Conservation (phyloP, 2,797 vertebrate species). For the Coreius guichenoti region DNA sequence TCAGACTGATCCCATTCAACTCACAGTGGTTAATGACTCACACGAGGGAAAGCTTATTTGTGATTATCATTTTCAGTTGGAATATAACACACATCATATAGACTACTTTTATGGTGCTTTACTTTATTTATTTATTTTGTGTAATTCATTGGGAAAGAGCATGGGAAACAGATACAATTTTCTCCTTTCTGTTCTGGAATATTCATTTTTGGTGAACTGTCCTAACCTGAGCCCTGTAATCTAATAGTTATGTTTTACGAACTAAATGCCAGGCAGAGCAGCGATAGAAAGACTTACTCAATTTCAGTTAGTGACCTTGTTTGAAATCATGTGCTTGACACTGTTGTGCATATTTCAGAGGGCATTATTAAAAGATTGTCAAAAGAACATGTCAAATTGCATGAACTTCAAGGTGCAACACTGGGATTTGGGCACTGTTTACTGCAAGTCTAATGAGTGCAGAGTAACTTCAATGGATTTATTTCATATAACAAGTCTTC, state of each 20-base stretch:
- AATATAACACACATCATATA: not conserved
- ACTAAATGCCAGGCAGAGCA: not conserved
- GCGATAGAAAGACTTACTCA: not conserved
- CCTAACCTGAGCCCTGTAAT: not conserved
- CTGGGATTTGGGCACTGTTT: conserved; percentile 45
- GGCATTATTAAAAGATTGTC: conserved; percentile 59
- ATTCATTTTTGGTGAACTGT: not conserved
- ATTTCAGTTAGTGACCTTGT: conserved; percentile 39
- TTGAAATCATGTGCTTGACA: conserved; percentile 46
- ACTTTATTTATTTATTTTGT: not conserved
- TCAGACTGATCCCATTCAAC: not conserved
- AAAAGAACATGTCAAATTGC: conserved; percentile 59
- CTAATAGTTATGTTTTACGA: not conserved
- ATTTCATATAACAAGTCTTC: not conserved
- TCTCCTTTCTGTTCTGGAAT: not conserved
- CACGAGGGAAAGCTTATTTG: not conserved
- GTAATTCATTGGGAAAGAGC: not conserved
- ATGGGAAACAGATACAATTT: not conserved
- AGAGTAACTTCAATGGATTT: not conserved
- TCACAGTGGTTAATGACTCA: not conserved
- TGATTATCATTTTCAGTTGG: not conserved
- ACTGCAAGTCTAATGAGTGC: conserved; percentile 30
- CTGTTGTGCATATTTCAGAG: conserved; percentile 52
- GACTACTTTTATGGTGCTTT: not conserved
- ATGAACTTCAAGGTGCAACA: conserved; percentile 51